A percentile compares a stretch with the other conserved stretches of the same genome.
phyloP scores from a whole-genome alignment of 2,797 vertebrate genomes.

The Gypaetus barbatus region DNA sequence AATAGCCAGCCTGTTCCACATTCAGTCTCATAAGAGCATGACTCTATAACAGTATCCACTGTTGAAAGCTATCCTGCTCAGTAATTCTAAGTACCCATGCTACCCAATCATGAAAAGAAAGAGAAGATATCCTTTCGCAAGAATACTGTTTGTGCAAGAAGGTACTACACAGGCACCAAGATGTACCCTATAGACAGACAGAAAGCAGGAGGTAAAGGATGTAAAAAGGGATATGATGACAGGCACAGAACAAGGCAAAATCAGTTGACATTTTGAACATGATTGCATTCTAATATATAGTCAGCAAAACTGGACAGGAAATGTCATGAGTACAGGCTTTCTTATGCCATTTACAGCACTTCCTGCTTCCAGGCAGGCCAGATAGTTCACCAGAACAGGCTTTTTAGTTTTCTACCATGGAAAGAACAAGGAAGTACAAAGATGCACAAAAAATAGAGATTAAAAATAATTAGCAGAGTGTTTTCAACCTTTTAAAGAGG shows the following conservation, averaged over 20 bases:
- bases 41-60: neutral
- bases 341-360: neutral
- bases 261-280: neutral
- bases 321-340: neutral
- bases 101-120: neutral
- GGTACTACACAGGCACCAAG: neutral
- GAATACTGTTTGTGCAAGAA: neutral
- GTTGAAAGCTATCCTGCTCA: neutral
- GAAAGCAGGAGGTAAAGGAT: neutral
- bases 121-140: neutral
- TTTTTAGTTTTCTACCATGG: neutral
- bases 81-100: neutral
- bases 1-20: neutral
- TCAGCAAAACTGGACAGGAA: neutral
- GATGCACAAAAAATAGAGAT: neutral
- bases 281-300: neutral
- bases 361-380: neutral
- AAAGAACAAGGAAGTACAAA: neutral
- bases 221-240: neutral
- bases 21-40: neutral
- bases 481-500: neutral
- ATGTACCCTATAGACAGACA: neutral
- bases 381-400: neutral
- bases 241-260: neutral
- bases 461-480: neutral